These are phyloP conservation scores for Octopus sinensis DNA, from an alignment of 1,140 invertebrate genomes.

Conservation along the genomic window DNA sequence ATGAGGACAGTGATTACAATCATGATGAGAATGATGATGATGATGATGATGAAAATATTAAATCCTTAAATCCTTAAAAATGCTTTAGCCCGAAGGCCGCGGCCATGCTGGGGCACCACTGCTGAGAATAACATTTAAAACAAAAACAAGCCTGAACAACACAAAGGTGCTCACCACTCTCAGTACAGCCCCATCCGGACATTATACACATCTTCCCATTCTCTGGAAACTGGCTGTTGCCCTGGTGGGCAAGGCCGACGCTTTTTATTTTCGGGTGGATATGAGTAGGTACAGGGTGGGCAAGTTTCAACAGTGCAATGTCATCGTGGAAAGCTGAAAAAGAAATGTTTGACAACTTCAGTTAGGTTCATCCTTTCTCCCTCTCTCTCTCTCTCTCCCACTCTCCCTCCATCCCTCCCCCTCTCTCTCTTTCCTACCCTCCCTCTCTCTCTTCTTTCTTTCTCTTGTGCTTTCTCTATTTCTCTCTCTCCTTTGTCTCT, in stretches of 20 bases:
- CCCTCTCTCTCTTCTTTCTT: too few species aligned
- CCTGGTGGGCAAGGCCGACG: slow-evolving; percentile 25
- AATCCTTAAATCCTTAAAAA: too few species aligned
- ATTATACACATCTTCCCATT: slow-evolving; percentile 33
- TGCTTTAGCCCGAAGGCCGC: too few species aligned
- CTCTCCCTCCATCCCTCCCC: not conserved
- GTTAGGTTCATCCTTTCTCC: not conserved
- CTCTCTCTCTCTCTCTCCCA: not conserved
- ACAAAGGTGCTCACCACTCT: slow-evolving; percentile 27
- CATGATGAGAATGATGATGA: too few species aligned
- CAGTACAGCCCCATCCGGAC: slow-evolving; percentile 52
- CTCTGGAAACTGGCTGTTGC: slow-evolving; percentile 35
- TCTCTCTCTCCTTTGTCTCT: too few species aligned
- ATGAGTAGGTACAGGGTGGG: slow-evolving; percentile 18
- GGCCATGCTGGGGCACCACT: too few species aligned
- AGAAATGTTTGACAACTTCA: not conserved
- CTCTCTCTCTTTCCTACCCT: too few species aligned
- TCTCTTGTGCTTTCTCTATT: too few species aligned
- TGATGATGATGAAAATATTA: too few species aligned
- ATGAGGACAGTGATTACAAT: too few species aligned
- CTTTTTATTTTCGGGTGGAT: not conserved
- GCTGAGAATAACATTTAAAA: too few species aligned
- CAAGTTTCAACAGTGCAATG: slow-evolving; percentile 35
- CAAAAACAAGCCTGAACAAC: too few species aligned
- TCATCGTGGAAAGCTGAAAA: slow-evolving; percentile 27